phyloP scores from a whole-genome alignment of 2,888 invertebrate species.

The Rhingia rostrata region DNA sequence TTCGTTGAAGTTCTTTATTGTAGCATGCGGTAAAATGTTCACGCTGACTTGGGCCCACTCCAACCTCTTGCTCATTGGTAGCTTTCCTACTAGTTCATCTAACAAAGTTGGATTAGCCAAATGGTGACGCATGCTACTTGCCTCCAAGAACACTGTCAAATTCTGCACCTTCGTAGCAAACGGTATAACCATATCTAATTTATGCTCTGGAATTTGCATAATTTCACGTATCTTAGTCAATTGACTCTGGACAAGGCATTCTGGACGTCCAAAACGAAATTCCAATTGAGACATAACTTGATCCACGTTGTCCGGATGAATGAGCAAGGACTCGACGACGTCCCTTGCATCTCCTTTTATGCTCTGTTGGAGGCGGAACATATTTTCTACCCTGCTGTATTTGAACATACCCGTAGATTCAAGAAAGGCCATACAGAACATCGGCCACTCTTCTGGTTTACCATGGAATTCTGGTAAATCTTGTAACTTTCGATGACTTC shows the following conservation, averaged over 20 bases:
- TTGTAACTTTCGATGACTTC: slow-evolving; percentile 3
- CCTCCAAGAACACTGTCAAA: slow-evolving; percentile 8
- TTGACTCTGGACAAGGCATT: slow-evolving; percentile 9
- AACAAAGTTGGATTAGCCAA: slow-evolving; percentile 35
- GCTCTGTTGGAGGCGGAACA: slow-evolving; percentile 46
- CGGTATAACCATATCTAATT: slow-evolving; percentile 36
- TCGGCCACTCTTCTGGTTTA: slow-evolving; percentile 54
- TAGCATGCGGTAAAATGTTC: slow-evolving; percentile 19
- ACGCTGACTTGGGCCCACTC: slow-evolving; percentile 36
- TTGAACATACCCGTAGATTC: slow-evolving; percentile 21
- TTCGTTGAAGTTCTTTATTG: slow-evolving; percentile 51
- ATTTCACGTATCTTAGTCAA: slow-evolving; percentile 50
- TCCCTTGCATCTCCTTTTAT: slow-evolving; percentile 55
- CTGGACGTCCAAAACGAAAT: slow-evolving; percentile 51
- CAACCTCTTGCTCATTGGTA: slow-evolving; percentile 61
- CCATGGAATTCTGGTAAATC: slow-evolving; percentile 45
- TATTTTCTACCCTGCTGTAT: slow-evolving; percentile 53
- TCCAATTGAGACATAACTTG: slow-evolving; percentile 30
- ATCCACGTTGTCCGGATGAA: slow-evolving; percentile 57
- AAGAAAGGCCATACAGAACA: slow-evolving; percentile 54
- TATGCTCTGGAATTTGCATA: slow-evolving; percentile 42
- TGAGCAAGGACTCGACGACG: slow-evolving; percentile 60
- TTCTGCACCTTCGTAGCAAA: slow-evolving; percentile 44
- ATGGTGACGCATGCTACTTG: slow-evolving; percentile 26
- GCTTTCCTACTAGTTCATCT: slow-evolving; percentile 46